Base-by-base conservation (phyloP, 2,113 vertebrate genomes). In the Condylura cristata region DNA sequence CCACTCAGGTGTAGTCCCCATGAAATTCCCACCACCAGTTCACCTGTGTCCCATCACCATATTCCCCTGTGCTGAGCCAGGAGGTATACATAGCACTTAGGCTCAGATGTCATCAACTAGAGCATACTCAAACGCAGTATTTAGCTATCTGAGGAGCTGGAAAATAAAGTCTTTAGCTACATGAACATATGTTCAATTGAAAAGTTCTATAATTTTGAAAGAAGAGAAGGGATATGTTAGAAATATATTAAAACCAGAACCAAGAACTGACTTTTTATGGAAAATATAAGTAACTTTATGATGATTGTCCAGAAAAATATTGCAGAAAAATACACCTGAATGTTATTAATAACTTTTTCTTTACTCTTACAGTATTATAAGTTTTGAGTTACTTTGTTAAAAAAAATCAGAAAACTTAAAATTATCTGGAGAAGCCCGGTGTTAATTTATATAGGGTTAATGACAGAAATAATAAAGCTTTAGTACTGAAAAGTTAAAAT, bases 361-460 rank as follows among this genome's bases (percentile, higher is more conserved):
- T 84, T 75, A 56, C 22, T 84, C 60, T n/a, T 53, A 66, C 16
- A 34, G 2, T 75, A 66, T 44, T 75, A 63, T 75, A 74, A 75
- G 41, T 37, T 37, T 51, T 89, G 37, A 56, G 9, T 80, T 78
- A 24, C 24, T 3, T 46, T 85, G 61, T 34, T 85, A 24, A 37
- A 60, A 37, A 60, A 58, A 68, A 46, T 58, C 32, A 81, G 70
- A 48, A 78, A 92, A 85, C n/a, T 85, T 76, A 68, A 85, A 85
- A 70, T 66, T 82, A 0, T 51, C 80, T 70, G 48, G 28, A 83
- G 41, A 78, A 10, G 53, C 28, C 26, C 58, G 20, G 46, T 14
- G 17, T 75, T 94, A 79, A 32, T 79, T 92, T 85, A 51, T 89
- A 41, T 86, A 63, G 28, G 20, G 24, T 70, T 94, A 75, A 56